These are phyloP conservation scores for Proteles cristata DNA, from an alignment of 2,113 vertebrate genomes.

Conservation along the genomic window DNA sequence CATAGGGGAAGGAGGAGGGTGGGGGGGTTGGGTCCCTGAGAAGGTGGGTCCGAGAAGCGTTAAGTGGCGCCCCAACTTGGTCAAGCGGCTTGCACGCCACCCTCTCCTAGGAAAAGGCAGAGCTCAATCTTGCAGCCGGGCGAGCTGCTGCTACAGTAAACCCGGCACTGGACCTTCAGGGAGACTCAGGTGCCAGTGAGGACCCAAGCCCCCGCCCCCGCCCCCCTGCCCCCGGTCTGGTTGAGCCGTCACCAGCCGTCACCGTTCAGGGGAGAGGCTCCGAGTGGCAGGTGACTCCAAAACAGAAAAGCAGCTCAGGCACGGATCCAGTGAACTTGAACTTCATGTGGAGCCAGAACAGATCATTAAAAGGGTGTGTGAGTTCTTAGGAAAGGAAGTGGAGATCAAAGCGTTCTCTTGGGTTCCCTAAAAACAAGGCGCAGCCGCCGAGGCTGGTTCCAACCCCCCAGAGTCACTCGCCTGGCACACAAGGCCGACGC, in stretches of 20 bases:
- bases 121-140: neutral
- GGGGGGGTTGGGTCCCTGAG: neutral
- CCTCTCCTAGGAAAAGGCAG: neutral
- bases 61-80: neutral
- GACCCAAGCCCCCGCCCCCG: neutral
- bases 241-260: neutral
- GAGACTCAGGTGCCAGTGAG: fast-evolving
- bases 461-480: fast-evolving
- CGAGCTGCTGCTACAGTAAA: too few relatives aligned
- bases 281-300: neutral
- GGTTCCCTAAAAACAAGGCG: neutral
- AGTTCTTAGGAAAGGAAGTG: neutral
- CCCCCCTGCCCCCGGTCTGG: neutral
- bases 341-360: neutral
- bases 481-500: fast-evolving
- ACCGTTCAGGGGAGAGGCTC: fast-evolving
- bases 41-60: too few relatives aligned
- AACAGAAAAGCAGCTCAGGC: neutral
- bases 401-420: neutral
- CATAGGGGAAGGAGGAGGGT: fast-evolving
- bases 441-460: fast-evolving
- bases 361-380: neutral
- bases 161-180: fast-evolving
- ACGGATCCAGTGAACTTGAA: neutral
- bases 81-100: neutral